Base-by-base conservation (phyloP, 2,888 invertebrate genomes). In the Drosophila mimetica region DNA sequence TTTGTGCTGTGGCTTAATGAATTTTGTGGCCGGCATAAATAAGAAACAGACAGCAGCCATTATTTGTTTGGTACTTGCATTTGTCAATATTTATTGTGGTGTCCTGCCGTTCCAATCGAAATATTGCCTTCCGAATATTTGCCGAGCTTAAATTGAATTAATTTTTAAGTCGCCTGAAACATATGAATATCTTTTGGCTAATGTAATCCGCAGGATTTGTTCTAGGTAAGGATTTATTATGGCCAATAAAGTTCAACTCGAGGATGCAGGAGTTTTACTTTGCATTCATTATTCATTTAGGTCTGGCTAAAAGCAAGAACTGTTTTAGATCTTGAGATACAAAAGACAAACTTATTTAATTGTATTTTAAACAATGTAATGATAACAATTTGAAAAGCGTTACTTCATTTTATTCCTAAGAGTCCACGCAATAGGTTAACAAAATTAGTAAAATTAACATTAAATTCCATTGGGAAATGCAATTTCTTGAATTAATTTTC, bases 31-130 rank as follows among this genome's bases (percentile, higher is more conserved):
- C 60, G 60, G 71, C 75, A 85, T 81, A 81, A 81, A 81, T 85
- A 77, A 86, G 85, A 80, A 61, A 73, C 78, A 81, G 85, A 48
- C 87, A 59, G 28, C 51, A 59, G 70, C 81, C 75, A 87, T 87
- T 81, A 86, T 86, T 86, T 87, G 78, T 57, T 57, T 54, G 72
- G 54, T 52, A 32, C 48, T 52, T 53, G 74, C 47, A 66, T 61
- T 71, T 81, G 75, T 86, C 81, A 81, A 81, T 81, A 86, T 80
- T 80, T 75, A 65, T 70, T 48, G 42, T 71, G 47, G 47, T 65
- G 32, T 66, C 41, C n/a, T 25, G 14, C 42, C 61, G 20, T 14
- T 44, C 42, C 60, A 39, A 61, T 39, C 30, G 30, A 28, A 32
- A 14, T 55, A 41, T 41, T 61, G 16, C 42, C 37, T 41, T 47